A percentile compares a stretch with the other conserved stretches of the same genome.
Conservation (phyloP, 1,140 invertebrate species). For the Sycobia sp. region DNA sequence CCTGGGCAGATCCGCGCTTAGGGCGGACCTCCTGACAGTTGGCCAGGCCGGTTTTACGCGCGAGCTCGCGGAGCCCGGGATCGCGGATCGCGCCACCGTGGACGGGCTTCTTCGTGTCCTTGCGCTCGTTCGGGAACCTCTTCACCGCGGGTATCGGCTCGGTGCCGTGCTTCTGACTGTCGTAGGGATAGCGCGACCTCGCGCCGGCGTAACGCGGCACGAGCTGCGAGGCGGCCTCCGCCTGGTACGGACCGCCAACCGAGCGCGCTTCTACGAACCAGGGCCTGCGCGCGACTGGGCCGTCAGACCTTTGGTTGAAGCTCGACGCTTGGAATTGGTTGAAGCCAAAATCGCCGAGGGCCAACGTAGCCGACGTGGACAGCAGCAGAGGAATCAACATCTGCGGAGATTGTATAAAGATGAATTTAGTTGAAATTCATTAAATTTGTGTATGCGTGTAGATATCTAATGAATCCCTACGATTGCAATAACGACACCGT, state of each 20-base stretch:
- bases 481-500: no score
- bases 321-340: slow-evolving; percentile 21
- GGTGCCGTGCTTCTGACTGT: slow-evolving; percentile 22
- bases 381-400: slow-evolving; percentile 32
- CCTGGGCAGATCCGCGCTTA: neutral
- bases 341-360: slow-evolving; percentile 20
- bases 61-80: slow-evolving; percentile 31
- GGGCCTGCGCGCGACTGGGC: slow-evolving; percentile 3
- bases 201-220: neutral
- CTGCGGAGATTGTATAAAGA: no score
- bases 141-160: slow-evolving; percentile 32
- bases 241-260: neutral
- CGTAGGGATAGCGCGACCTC: neutral
- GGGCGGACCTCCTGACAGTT: slow-evolving; percentile 44
- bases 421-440: no score
- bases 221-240: slow-evolving; percentile 33
- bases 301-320: neutral
- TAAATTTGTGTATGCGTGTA: no score
- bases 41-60: slow-evolving; percentile 40
- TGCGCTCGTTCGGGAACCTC: slow-evolving; percentile 43
- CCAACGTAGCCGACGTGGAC: slow-evolving; percentile 16
- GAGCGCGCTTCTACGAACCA: slow-evolving; percentile 30
- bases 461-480: no score
- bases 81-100: slow-evolving; percentile 34
- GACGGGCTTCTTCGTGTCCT: slow-evolving; percentile 43